A percentile compares a stretch with the other conserved stretches of the same genome.
Evolutionary conservation across 2,113 vertebrate species (phyloP).

Genomic region (Pygoscelis adeliae): DNA sequence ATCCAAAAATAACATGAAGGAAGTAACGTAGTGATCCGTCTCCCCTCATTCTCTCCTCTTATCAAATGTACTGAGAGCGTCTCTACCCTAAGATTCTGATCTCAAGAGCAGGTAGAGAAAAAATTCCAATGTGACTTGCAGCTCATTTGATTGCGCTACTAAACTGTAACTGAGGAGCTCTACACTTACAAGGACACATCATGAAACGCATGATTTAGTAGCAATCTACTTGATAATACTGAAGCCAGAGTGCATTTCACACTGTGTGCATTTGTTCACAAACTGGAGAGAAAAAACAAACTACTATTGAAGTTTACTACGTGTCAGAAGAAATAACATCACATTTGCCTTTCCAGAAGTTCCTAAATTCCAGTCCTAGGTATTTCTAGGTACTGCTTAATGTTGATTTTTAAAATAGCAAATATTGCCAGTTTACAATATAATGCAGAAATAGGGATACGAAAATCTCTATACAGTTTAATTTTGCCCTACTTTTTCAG

Average conservation of each 20-base stretch:
- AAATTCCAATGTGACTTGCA: neutral
- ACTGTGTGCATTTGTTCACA: neutral
- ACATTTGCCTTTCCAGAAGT: neutral
- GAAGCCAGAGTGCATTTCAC: neutral
- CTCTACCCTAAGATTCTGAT: neutral
- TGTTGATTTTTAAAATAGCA: neutral
- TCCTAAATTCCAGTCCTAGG: neutral
- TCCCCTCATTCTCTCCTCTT: constrained; percentile 20
- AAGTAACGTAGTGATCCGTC: neutral
- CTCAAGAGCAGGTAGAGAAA: neutral
- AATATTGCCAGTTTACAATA: neutral
- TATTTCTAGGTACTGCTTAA: neutral
- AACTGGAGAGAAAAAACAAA: neutral
- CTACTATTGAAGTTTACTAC: neutral
- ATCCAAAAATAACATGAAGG: constrained; percentile 74
- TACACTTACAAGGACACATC: neutral
- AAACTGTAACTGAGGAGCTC: neutral
- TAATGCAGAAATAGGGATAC: neutral
- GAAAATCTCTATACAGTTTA: neutral
- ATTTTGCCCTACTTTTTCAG: neutral
- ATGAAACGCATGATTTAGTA: neutral
- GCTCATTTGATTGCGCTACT: neutral
- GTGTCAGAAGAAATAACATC: neutral
- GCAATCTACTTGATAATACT: neutral
- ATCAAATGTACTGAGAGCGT: neutral